Conservation (phyloP, 2,888 invertebrate genomes). For the Caradrina clavipalpis region DNA sequence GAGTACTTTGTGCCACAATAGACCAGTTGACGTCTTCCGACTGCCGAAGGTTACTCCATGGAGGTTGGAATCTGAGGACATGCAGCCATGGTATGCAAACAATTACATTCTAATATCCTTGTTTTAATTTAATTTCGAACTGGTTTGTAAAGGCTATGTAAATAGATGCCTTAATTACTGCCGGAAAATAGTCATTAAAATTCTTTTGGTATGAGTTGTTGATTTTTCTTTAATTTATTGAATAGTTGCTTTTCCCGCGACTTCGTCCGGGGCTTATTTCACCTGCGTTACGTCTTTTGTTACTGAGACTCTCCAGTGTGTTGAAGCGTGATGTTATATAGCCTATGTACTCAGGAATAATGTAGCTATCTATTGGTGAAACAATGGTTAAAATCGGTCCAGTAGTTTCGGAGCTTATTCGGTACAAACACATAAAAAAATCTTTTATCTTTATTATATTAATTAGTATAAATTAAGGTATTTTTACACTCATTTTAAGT, state of each 20-base stretch:
- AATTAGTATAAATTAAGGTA: no score
- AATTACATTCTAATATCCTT: slow-evolving; percentile 49
- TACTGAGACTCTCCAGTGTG: no score
- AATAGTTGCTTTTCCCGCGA: no score
- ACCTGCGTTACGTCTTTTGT: no score
- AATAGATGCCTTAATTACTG: neutral
- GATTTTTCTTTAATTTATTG: neutral
- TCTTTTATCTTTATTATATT: no score
- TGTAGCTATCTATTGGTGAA: no score
- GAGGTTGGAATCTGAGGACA: slow-evolving; percentile 52
- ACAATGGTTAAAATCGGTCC: no score
- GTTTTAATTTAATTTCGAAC: slow-evolving; percentile 35
- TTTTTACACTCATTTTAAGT: neutral
- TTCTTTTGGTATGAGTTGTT: neutral
- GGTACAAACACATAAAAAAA: no score
- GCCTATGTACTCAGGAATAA: no score
- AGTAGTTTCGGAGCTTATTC: no score
- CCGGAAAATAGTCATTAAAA: neutral
- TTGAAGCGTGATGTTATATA: no score
- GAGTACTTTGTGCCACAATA: slow-evolving; percentile 31
- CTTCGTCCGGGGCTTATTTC: no score
- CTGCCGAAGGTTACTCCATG: slow-evolving; percentile 49
- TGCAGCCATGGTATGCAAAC: slow-evolving; percentile 30
- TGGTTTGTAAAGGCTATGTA: slow-evolving; percentile 1
- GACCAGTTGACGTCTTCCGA: slow-evolving; percentile 54